Conservation (phyloP, 2,113 vertebrate species). For the Acinonyx jubatus region DNA sequence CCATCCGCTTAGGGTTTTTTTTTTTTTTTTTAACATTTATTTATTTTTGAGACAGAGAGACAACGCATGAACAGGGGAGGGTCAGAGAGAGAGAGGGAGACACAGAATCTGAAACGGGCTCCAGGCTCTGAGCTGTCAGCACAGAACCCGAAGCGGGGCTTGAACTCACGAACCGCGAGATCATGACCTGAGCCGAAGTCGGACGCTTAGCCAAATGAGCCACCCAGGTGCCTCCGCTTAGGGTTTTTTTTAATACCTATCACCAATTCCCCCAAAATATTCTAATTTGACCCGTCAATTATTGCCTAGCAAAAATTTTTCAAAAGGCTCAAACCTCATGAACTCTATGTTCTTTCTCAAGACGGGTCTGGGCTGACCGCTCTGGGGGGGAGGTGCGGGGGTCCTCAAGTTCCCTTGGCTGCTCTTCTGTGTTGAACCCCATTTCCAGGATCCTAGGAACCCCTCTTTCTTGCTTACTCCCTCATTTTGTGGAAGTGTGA, state of each 20-base stretch:
- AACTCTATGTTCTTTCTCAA: background rate
- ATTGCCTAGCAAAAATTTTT: background rate
- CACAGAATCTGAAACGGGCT: no score
- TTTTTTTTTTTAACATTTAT: background rate
- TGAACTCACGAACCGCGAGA: no score
- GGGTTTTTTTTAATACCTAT: background rate
- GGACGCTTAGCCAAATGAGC: no score
- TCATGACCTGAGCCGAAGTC: no score
- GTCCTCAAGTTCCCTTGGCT: background rate
- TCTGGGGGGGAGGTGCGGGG: background rate
- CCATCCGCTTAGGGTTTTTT: background rate
- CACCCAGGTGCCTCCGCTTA: background rate
- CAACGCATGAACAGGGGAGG: no score
- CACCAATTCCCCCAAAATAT: background rate
- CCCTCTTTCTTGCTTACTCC: background rate
- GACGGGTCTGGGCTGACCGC: background rate
- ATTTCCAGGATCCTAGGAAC: background rate
- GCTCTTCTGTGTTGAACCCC: background rate
- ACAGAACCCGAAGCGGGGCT: no score
- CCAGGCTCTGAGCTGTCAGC: no score
- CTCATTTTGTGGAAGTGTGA: background rate
- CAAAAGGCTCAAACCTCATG: background rate
- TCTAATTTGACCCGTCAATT: background rate
- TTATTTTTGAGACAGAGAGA: no score
- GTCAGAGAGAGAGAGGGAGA: no score